These are phyloP conservation scores for Lampris incognitus DNA, from an alignment of 2,113 vertebrate species.

Conservation along the genomic window DNA sequence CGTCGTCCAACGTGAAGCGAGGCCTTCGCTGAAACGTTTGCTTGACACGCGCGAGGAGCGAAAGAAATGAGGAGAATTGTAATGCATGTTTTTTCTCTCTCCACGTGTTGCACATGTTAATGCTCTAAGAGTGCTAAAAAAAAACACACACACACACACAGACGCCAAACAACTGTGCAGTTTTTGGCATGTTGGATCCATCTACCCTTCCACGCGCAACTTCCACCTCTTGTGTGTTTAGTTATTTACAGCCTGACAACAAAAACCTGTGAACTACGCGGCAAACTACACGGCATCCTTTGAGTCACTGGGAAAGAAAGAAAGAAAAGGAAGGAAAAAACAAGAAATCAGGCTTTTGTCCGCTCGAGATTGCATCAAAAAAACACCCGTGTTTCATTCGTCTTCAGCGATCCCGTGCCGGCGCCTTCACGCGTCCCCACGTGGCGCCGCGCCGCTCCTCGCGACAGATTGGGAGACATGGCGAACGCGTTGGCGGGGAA, in stretches of 20 bases:
- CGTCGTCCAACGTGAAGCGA: slow-evolving; percentile 24
- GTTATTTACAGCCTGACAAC: slow-evolving; percentile 79
- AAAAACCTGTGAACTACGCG: slow-evolving; percentile 75
- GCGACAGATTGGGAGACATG: slow-evolving; percentile 85
- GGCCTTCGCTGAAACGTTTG: slow-evolving; percentile 18
- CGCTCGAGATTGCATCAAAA: slow-evolving; percentile 80
- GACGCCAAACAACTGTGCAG: slow-evolving; percentile 40
- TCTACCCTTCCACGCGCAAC: slow-evolving; percentile 43
- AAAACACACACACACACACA: slow-evolving; percentile 29
- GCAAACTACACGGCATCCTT: slow-evolving; percentile 78
- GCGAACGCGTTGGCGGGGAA: slow-evolving; percentile 80
- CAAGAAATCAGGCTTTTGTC: slow-evolving; percentile 84
- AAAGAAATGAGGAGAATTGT: slow-evolving; percentile 39
- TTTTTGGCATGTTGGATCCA: slow-evolving; percentile 58
- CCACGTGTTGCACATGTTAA: slow-evolving; percentile 53
- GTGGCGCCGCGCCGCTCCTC: slow-evolving; percentile 79
- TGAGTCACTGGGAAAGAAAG: slow-evolving; percentile 65
- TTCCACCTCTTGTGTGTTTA: slow-evolving; percentile 69
- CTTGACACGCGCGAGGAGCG: slow-evolving; percentile 3
- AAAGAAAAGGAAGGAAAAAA: slow-evolving; percentile 46
- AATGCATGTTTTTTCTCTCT: slow-evolving; percentile 23
- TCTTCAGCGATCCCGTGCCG: slow-evolving; percentile 85
- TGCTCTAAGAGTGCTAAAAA: slow-evolving; percentile 18
- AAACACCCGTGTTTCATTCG: slow-evolving; percentile 83
- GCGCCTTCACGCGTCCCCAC: slow-evolving; percentile 80